phyloP scores from a whole-genome alignment of 2,888 invertebrate species.

The Oscheius sp. region DNA sequence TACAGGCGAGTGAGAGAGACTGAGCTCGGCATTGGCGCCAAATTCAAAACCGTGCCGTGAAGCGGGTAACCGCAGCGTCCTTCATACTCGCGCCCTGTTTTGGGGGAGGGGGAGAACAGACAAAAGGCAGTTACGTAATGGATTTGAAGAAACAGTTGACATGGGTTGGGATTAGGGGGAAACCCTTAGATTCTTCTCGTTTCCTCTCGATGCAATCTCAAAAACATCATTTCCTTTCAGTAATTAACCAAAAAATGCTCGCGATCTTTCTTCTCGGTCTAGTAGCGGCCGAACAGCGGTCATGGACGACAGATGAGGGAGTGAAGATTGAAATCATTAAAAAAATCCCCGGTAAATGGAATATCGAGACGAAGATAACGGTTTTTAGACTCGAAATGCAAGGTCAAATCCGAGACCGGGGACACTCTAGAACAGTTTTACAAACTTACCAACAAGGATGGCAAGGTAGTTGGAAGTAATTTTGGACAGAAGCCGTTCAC shows the following conservation, averaged over 20 bases:
- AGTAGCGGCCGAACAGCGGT: constrained; percentile 50
- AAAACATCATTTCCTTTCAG: constrained; percentile 13
- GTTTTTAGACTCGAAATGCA: constrained; percentile 66
- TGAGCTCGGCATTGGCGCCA: constrained; percentile 16
- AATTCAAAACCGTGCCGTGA: constrained; percentile 9
- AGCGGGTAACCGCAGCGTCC: background rate
- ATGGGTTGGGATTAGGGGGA: background rate
- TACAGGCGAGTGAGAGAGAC: background rate
- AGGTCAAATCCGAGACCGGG: constrained; percentile 65
- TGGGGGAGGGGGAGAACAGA: background rate
- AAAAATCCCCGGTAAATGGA: constrained; percentile 64
- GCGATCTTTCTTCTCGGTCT: constrained; percentile 18
- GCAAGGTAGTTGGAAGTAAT: constrained; percentile 71
- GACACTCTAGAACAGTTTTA: constrained; percentile 71
- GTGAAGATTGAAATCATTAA: constrained; percentile 72
- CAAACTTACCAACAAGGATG: constrained; percentile 68
- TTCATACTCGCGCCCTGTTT: constrained; percentile 19
- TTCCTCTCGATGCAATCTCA: background rate
- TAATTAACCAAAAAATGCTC: constrained; percentile 29
- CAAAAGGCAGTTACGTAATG: constrained; percentile 9
- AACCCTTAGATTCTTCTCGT: background rate
- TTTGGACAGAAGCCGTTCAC: constrained; percentile 70
- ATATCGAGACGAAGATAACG: background rate
- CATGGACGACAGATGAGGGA: constrained; percentile 71
- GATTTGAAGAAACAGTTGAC: background rate